phyloP scores from a whole-genome alignment of 92 coral and sea anemone species.

The Epizoanthus fatuus region DNA sequence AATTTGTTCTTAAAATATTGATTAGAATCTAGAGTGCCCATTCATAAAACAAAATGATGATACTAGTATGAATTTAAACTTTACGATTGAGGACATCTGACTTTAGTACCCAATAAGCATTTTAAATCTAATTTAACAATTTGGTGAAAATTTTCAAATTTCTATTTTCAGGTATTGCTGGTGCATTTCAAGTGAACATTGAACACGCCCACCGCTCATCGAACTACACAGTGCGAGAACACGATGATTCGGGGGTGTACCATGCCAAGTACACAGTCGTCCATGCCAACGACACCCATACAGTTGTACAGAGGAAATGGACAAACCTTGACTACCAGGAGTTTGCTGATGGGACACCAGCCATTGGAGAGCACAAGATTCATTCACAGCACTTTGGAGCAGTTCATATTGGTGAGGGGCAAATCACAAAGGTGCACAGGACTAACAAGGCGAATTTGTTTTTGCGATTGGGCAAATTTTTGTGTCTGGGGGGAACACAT shows the following conservation, averaged over 20 bases:
- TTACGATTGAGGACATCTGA: too few species aligned
- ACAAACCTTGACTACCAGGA: slow-evolving; percentile 84
- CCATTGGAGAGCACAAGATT: slow-evolving; percentile 81
- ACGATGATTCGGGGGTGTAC: slow-evolving; percentile 95
- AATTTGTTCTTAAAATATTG: too few species aligned
- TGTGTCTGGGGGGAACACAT: too few species aligned
- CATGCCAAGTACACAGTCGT: slow-evolving; percentile 74
- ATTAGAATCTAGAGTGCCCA: too few species aligned
- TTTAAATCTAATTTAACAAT: neutral
- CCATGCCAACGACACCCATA: slow-evolving; percentile 75
- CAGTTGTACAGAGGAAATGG: slow-evolving; percentile 87
- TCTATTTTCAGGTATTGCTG: slow-evolving; percentile 71
- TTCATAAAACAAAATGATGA: too few species aligned
- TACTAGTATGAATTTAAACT: too few species aligned
- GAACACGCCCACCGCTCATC: slow-evolving; percentile 39
- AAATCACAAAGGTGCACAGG: slow-evolving; percentile 76
- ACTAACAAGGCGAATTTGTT: slow-evolving; percentile 59
- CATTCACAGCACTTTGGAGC: slow-evolving; percentile 78
- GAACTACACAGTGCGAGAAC: slow-evolving; percentile 71
- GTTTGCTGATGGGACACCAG: slow-evolving; percentile 92
- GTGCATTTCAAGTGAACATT: slow-evolving; percentile 85
- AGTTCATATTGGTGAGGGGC: slow-evolving; percentile 77
- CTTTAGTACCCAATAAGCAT: too few species aligned
- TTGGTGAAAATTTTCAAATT: too few species aligned
- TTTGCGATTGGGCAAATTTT: too few species aligned